A percentile compares a stretch with the other conserved stretches of the same genome.
Conservation (phyloP, 2,888 invertebrate species). For the Dione juno region DNA sequence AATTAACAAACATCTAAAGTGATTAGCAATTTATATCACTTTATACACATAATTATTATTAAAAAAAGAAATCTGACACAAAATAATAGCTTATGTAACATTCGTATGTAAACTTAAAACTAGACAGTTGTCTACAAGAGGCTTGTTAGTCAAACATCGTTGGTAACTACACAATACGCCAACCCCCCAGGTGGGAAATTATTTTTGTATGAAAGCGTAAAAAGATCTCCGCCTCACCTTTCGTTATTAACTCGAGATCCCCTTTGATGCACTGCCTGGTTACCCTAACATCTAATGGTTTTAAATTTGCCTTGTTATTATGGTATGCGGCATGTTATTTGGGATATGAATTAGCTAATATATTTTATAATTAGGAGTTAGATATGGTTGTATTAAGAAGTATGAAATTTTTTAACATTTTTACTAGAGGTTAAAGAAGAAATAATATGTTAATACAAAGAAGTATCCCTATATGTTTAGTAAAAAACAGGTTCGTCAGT, state of each 20-base stretch:
- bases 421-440: no score
- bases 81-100: conserved; percentile 21
- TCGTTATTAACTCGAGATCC: conserved; percentile 74
- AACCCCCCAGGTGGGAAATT: conserved; percentile 57
- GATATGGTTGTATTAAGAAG: no score
- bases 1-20: no score
- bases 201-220: conserved; percentile 68
- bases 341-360: conserved; percentile 45
- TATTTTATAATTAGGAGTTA: conserved; percentile 43
- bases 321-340: conserved; percentile 49
- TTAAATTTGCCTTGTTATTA: conserved; percentile 68
- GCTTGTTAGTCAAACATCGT: conserved; percentile 61
- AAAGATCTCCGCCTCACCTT: conserved; percentile 75
- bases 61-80: not conserved
- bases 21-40: no score
- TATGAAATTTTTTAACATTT: no score
- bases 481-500: no score
- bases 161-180: conserved; percentile 61
- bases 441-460: no score
- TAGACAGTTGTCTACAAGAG: conserved; percentile 45
- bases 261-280: conserved; percentile 72
- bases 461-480: no score
- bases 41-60: no score
- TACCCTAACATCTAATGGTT: conserved; percentile 72
- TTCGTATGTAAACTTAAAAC: conserved; percentile 24